Evolutionary conservation across 2,113 vertebrate genomes (phyloP), one percentile per base, ranked within the genome.

Genomic region (Rhinopithecus roxellana): DNA sequence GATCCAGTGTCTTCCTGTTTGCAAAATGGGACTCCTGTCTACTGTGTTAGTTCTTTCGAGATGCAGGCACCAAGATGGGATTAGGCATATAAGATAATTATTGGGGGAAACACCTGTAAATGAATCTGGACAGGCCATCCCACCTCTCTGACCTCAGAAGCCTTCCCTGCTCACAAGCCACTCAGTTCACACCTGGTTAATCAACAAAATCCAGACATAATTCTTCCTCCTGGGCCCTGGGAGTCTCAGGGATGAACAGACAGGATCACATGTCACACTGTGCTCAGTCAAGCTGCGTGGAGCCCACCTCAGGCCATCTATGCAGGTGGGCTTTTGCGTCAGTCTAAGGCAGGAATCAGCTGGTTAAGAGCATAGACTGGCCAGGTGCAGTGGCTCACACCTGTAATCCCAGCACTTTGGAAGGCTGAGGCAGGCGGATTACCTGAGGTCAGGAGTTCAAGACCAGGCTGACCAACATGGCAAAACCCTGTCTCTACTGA

Each of bases 261-360:
- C n/a, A 4, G n/a, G 30, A 57, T 38, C 40, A 5, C 43, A 27
- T 0, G 3, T 20, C 32, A 77, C 32, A 3, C 8, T 0, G 30
- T 3, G 22, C 32, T 18, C 13, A 10, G 48, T 30, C 12, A 32
- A 30, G 23, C 59, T 8, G n/a, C 18, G 10, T 17, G 5, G 52
- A 78, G 85, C 57, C 32, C 1, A 2, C 17, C 30, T 7, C 52
- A 13, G 17, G 81, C 70, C 50, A 5, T 32, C 25, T 50, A 22
- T 12, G 35, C 70, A 38, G 40, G 5, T 5, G 2, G 9, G 52
- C 38, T 23, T 75, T 52, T 0, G 6, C 11, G 0, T 61, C 35
- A 11, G 18, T 3, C 43, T 74, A 43, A n/a, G 48, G 77, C 57
- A 48, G 61, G 77, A 77, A 20, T 16, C 14, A 3, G 17, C 4